Base-by-base conservation (phyloP, 2,797 vertebrate genomes). In the Myoxocephalus aenaeus region DNA sequence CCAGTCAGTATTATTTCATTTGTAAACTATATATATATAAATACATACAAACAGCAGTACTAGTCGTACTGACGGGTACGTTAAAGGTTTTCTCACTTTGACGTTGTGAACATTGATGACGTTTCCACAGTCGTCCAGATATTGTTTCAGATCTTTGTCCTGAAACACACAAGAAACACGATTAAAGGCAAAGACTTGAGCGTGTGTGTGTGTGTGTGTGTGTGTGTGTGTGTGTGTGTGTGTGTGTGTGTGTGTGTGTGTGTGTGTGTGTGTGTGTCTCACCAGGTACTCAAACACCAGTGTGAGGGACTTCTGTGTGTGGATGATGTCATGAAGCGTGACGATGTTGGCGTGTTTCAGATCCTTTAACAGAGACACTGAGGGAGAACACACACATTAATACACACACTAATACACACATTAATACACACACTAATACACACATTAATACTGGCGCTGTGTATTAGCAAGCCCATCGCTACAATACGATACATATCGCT, bases 271-370 rank as follows among this genome's bases (percentile, higher is more conserved):
- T 65, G 57, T 70, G 2, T 56, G 12, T 53, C 96, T 96, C 87
- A 97, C 97, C 96, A 98, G 93, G 85, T 97, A 97, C 91, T 98
- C 97, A 83, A 98, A 98, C 87, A 97, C 97, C 67, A 97, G 94
- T 1, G 97, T 97, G 82, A 97, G 95, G 70, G 97, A 97, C 85
- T 96, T 97, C 92, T 97, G 96, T 0, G 96, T 97, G 93, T 97
- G 96, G 84, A 97, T 97, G 85, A 97, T 97, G 92, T 97, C 97
- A 38, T 97, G 96, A 64, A 97, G 94, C 1, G 96, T 97, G 84
- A 97, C 96, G 2, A 97, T 97, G 92, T 97, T 98, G 86, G 97
- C 97, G 2, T 98, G 97, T 92, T 97, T 97, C 79, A 97, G 90
- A 86, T 97, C 96, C 87, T 97, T 97, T 81, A 98, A 88, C 83